phyloP scores from a whole-genome alignment of 2,113 vertebrate species.

The Gorsachius goisagi region DNA sequence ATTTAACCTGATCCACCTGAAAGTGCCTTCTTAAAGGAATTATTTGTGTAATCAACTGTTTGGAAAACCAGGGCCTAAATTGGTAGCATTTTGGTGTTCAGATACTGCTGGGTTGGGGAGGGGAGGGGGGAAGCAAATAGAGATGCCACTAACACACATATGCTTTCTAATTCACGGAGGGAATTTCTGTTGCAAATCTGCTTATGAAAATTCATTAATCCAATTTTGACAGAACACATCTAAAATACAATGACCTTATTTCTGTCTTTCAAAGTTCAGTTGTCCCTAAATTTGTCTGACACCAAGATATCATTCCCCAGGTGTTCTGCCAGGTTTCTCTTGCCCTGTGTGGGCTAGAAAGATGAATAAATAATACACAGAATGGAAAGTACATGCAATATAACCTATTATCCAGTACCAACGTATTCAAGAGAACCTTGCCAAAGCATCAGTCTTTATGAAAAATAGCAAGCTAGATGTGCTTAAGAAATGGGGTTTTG shows the following conservation, averaged over 20 bases:
- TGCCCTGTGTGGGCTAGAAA: not conserved
- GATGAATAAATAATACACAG: not conserved
- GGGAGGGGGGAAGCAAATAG: not conserved
- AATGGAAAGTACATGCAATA: not conserved
- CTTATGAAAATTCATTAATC: not conserved
- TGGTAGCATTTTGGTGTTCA: not conserved
- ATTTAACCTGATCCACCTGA: not conserved
- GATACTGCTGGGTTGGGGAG: not conserved
- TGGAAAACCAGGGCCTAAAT: not conserved
- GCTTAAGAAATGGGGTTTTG: not conserved
- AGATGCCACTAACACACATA: not conserved
- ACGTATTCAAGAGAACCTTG: not conserved
- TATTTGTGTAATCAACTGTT: not conserved
- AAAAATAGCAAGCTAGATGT: not conserved
- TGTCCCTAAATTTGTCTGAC: not conserved
- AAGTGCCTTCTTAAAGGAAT: not conserved
- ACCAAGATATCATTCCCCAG: not conserved
- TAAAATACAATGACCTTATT: not conserved
- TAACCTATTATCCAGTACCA: not conserved
- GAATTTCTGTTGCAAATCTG: not conserved
- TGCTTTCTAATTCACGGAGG: not conserved
- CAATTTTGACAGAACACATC: not conserved
- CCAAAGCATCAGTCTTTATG: not conserved
- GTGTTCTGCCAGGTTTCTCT: not conserved
- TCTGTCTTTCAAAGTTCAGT: not conserved